phyloP scores from a whole-genome alignment of 2,797 vertebrate species.

The Falco concolor region DNA sequence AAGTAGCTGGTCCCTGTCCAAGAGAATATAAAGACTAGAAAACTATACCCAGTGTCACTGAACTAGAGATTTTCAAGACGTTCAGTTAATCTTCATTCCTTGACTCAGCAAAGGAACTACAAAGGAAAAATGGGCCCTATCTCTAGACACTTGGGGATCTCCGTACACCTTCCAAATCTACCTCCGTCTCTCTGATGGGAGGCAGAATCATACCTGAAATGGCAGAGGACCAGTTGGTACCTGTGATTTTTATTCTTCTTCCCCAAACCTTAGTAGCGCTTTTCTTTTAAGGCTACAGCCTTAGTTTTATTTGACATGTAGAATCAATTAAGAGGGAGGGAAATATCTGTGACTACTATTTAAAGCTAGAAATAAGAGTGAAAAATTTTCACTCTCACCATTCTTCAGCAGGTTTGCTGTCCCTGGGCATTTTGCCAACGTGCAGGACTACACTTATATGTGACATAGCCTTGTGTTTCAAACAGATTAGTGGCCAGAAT shows the following conservation, averaged over 20 bases:
- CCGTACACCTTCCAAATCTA: background rate
- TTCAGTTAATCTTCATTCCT: background rate
- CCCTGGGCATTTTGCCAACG: background rate
- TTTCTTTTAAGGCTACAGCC: background rate
- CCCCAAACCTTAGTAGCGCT: background rate
- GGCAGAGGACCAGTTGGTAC: background rate
- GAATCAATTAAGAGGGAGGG: background rate
- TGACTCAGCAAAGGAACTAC: background rate
- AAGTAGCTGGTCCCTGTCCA: background rate
- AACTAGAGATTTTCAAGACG: background rate
- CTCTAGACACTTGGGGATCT: background rate
- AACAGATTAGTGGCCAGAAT: constrained; percentile 28
- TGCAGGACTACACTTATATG: background rate
- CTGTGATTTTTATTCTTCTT: background rate
- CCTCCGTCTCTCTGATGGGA: background rate
- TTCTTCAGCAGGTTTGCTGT: background rate
- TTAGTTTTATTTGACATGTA: background rate
- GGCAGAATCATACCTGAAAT: background rate
- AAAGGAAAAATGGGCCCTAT: background rate
- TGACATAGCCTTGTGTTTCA: constrained; percentile 5
- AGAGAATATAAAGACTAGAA: background rate
- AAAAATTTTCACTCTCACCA: background rate
- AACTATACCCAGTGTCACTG: background rate
- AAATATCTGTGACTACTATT: background rate
- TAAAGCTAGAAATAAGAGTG: background rate